Percentiles rank a stretch among this genome's conserved stretches.
Evolutionary conservation across 2,888 invertebrate species (phyloP).

Genomic region (Polyploca ridens): DNA sequence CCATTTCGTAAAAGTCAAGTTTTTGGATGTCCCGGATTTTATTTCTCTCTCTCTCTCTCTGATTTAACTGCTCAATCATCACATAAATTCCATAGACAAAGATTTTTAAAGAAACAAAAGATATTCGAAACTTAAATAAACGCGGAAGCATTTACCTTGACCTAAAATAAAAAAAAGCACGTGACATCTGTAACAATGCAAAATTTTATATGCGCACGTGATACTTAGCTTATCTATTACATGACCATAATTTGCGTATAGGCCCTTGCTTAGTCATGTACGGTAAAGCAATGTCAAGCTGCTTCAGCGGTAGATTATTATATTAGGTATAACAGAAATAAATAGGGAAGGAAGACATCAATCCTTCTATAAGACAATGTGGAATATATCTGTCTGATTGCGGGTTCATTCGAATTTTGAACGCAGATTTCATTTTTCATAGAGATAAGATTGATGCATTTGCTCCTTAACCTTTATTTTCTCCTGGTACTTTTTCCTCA

Average conservation of each 20-base stretch:
- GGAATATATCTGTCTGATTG: not conserved
- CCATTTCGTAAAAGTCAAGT: not conserved
- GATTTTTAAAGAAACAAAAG: not conserved
- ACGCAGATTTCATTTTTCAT: not conserved
- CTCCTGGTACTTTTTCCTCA: not conserved
- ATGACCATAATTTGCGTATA: not conserved
- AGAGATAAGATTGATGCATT: not conserved
- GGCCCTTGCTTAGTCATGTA: not conserved
- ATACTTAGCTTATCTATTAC: not conserved
- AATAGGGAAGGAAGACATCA: not conserved
- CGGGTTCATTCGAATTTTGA: not conserved
- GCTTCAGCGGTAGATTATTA: not conserved
- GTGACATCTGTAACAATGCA: slow-evolving; percentile 5
- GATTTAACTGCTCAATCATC: not conserved
- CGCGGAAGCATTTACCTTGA: not conserved
- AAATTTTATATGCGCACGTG: slow-evolving; percentile 1
- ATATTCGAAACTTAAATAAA: not conserved
- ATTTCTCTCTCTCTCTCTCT: not conserved
- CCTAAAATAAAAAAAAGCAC: slow-evolving; percentile 5
- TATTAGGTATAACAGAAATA: not conserved
- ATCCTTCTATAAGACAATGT: too few species aligned
- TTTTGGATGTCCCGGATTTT: not conserved
- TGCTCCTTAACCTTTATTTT: not conserved
- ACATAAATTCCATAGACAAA: not conserved
- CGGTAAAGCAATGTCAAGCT: not conserved